These are phyloP conservation scores for Rhagium mordax DNA, from an alignment of 2,888 invertebrate species.

Conservation along the genomic window DNA sequence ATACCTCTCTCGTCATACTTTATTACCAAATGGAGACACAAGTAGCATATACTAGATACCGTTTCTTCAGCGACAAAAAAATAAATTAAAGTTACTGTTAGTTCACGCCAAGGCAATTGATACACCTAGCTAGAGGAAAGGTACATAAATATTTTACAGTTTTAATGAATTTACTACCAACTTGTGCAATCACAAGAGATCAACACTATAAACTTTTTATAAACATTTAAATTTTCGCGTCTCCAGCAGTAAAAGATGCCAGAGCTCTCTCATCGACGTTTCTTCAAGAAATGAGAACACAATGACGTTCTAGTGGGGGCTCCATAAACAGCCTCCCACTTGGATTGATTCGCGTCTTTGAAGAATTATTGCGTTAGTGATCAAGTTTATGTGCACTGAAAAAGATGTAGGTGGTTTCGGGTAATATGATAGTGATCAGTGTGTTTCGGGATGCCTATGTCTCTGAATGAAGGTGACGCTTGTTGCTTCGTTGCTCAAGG, in stretches of 20 bases:
- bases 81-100: background rate
- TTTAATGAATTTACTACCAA: background rate
- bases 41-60: background rate
- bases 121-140: background rate
- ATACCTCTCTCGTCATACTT: too few species aligned
- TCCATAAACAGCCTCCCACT: conserved; percentile 49
- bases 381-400: conserved; percentile 46
- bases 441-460: conserved; percentile 35
- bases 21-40: background rate
- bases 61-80: background rate
- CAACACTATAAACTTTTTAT: background rate
- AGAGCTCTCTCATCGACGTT: background rate
- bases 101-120: background rate
- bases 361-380: conserved; percentile 50
- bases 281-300: background rate
- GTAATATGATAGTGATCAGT: conserved; percentile 35
- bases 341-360: conserved; percentile 47
- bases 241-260: background rate
- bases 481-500: conserved; percentile 26
- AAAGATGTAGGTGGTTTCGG: conserved; percentile 49
- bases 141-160: background rate
- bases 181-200: background rate
- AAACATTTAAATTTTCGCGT: background rate
- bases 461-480: conserved; percentile 33
- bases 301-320: conserved; percentile 41